Evolutionary conservation across 2,888 invertebrate genomes (phyloP).

Genomic region (Zootermopsis nevadensis): DNA sequence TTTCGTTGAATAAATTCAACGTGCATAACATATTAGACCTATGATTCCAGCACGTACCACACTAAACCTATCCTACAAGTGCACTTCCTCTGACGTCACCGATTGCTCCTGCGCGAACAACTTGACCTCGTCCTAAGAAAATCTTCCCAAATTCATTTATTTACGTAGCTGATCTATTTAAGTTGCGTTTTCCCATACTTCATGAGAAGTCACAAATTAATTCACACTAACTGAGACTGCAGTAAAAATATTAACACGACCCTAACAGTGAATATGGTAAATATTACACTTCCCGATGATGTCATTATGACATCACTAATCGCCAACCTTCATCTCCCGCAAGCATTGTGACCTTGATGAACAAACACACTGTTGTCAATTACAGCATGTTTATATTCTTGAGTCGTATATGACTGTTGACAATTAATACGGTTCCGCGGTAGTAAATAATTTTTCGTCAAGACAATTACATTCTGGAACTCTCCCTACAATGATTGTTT

Average conservation of each 20-base stretch:
- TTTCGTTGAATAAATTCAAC: conserved; percentile 28
- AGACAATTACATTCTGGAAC: too few relatives aligned
- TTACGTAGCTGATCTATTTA: not conserved
- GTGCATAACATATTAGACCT: conserved; percentile 37
- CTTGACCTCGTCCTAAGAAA: conserved; percentile 43
- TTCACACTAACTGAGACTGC: not conserved
- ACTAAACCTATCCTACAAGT: conserved; percentile 51
- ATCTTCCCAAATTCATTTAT: conserved; percentile 1
- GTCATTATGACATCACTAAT: conserved; percentile 67
- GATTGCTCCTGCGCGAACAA: conserved; percentile 49
- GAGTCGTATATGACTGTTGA: not conserved
- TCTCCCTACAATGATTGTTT: too few relatives aligned
- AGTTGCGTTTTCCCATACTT: not conserved
- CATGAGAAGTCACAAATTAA: not conserved
- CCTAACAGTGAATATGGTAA: conserved; percentile 38
- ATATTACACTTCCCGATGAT: conserved; percentile 59
- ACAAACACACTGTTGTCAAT: conserved; percentile 47
- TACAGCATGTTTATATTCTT: conserved; percentile 26
- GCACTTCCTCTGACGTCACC: conserved; percentile 55
- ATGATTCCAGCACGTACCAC: conserved; percentile 48
- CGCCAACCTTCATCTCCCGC: conserved; percentile 53
- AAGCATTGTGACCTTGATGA: conserved; percentile 52
- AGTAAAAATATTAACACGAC: conserved; percentile 32
- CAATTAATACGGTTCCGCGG: not conserved
- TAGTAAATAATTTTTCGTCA: not conserved